Conservation (phyloP, 1,140 invertebrate genomes). For the Brachionus sp. region DNA sequence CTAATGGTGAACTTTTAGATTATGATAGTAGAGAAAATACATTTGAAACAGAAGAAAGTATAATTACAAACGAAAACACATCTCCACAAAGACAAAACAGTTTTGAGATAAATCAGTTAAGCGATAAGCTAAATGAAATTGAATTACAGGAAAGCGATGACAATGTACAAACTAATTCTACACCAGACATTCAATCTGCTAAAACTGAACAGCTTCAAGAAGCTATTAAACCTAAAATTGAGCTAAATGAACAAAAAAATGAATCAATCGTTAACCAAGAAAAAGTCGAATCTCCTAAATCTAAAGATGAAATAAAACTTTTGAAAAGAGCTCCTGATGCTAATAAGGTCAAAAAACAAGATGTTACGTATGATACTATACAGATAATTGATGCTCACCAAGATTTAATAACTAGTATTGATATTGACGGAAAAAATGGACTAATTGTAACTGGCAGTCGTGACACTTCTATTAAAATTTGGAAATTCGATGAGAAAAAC, state of each 20-base stretch:
- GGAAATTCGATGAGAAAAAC: not conserved
- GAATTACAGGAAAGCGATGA: not conserved
- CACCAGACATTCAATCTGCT: not conserved
- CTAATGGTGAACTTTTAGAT: not conserved
- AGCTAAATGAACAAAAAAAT: not conserved
- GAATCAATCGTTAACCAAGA: not conserved
- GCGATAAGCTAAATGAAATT: constrained; percentile 4
- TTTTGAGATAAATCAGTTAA: not conserved
- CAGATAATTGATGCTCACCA: not conserved
- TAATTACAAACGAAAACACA: not conserved
- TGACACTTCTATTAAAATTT: not conserved
- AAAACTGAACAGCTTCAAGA: not conserved
- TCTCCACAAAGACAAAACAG: not conserved
- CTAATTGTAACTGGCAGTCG: constrained; percentile 14
- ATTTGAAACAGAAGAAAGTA: constrained; percentile 8
- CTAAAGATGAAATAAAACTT: not conserved
- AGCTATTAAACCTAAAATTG: not conserved
- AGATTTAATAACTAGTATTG: constrained; percentile 14
- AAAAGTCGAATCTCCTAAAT: not conserved
- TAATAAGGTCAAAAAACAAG: not conserved
- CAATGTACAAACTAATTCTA: not conserved
- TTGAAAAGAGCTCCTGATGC: not conserved
- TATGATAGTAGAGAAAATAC: constrained; percentile 2
- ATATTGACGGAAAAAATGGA: not conserved
- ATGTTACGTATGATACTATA: not conserved